Percentiles rank a stretch among this genome's conserved stretches.
Evolutionary conservation across 2,113 vertebrate species (phyloP).

Genomic region (Erythrocercus mccallii): DNA sequence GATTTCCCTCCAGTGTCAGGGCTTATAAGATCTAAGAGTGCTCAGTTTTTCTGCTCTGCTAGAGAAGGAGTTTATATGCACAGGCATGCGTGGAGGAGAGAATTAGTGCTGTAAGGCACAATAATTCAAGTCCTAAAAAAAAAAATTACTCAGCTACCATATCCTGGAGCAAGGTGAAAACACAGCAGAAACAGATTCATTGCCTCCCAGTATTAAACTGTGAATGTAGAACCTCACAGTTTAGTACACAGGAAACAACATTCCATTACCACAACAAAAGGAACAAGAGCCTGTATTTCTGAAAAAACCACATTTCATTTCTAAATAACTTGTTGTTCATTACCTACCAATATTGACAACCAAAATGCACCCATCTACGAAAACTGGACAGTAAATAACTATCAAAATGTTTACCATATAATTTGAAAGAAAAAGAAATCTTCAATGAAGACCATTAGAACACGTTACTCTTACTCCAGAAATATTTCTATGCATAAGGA

Average conservation of each 20-base stretch:
- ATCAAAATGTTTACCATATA: neutral
- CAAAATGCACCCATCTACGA: neutral
- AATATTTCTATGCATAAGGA: neutral
- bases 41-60: neutral
- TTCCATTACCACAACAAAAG: neutral
- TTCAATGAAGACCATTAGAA: neutral
- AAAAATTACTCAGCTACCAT: neutral
- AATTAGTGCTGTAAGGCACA: neutral
- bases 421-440: neutral
- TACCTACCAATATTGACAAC: neutral
- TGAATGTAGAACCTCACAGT: neutral
- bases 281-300: neutral
- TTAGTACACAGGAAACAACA: neutral
- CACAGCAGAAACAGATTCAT: neutral
- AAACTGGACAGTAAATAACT: neutral
- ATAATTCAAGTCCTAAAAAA: neutral
- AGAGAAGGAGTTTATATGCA: neutral
- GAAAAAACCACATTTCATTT: neutral
- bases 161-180: neutral
- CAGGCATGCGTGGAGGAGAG: accelerated
- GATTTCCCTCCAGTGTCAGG: neutral
- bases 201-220: neutral
- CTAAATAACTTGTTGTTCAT: neutral
- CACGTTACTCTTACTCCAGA: neutral
- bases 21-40: neutral